phyloP scores from a whole-genome alignment of 2,797 vertebrate species.

The Danio albolineatus region DNA sequence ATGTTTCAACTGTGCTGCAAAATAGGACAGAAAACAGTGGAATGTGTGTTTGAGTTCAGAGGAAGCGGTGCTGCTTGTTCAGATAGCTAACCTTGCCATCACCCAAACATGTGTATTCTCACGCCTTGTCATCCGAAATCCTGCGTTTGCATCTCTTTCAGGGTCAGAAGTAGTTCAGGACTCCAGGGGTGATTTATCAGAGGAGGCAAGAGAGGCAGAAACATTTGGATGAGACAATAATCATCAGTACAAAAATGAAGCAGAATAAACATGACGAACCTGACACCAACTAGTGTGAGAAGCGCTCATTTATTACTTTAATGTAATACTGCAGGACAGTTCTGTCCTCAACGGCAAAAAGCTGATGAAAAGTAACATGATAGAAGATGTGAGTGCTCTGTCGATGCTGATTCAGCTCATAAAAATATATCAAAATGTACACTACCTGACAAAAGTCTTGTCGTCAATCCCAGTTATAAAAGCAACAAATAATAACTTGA shows the following conservation, averaged over 20 bases:
- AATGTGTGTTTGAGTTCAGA: not conserved
- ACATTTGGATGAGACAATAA: constrained; percentile 30
- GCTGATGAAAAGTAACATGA: not conserved
- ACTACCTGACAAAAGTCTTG: no score
- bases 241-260: constrained; percentile 19
- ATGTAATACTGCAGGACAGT: constrained; percentile 1
- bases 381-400: not conserved
- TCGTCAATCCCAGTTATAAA: no score
- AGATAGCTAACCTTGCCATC: not conserved
- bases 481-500: no score
- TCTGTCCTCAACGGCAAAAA: not conserved
- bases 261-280: not conserved
- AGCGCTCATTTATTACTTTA: constrained; percentile 14
- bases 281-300: constrained; percentile 6
- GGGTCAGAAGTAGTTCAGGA: constrained; percentile 34
- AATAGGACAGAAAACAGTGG: not conserved
- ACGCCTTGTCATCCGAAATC: not conserved
- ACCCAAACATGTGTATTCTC: not conserved
- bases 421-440: not conserved
- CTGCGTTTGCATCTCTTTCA: constrained; percentile 3
- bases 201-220: constrained; percentile 13
- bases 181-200: constrained; percentile 14
- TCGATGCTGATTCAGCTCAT: not conserved
- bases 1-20: not conserved
- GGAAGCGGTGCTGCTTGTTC: not conserved